A percentile compares a stretch with the other conserved stretches of the same genome.
Evolutionary conservation across 2,113 vertebrate genomes (phyloP).

Genomic region (Pungitius pungitius): DNA sequence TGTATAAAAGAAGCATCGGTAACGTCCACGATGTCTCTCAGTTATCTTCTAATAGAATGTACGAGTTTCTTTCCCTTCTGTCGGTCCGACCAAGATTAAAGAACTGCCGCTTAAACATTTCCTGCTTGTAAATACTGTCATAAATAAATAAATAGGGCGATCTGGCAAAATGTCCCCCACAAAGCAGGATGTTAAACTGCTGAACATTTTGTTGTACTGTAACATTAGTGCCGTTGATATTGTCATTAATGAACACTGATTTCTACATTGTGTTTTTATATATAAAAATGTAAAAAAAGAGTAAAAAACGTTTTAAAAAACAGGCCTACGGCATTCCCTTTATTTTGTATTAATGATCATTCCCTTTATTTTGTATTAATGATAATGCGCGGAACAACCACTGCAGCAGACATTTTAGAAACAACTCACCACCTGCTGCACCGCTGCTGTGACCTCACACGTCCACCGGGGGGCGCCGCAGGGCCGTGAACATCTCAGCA

Average conservation of each 20-base stretch:
- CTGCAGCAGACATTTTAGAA: not conserved
- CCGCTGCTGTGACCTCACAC: not conserved
- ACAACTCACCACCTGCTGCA: not conserved
- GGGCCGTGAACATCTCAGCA: conserved; percentile 1
- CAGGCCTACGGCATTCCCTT: not conserved
- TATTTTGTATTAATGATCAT: not conserved
- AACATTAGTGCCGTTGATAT: conserved; percentile 36
- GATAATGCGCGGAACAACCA: not conserved
- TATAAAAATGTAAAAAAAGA: conserved; percentile 57
- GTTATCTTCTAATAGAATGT: conserved; percentile 14
- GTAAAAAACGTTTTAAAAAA: conserved; percentile 47
- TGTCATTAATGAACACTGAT: conserved; percentile 19
- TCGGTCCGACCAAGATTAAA: conserved; percentile 10
- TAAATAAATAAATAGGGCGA: conserved; percentile 12
- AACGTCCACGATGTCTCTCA: conserved; percentile 27
- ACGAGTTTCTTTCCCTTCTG: not conserved
- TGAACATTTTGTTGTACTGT: conserved; percentile 12
- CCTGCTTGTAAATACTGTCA: conserved; percentile 25
- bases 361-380: not conserved
- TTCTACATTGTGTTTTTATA: conserved; percentile 38
- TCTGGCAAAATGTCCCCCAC: conserved; percentile 6
- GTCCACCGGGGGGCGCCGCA: conserved; percentile 37
- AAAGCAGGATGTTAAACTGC: conserved; percentile 29
- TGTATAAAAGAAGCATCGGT: not conserved
- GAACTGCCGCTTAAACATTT: conserved; percentile 13